Conservation (phyloP, 2,888 invertebrate species). For the Lacanobia oleracea region DNA sequence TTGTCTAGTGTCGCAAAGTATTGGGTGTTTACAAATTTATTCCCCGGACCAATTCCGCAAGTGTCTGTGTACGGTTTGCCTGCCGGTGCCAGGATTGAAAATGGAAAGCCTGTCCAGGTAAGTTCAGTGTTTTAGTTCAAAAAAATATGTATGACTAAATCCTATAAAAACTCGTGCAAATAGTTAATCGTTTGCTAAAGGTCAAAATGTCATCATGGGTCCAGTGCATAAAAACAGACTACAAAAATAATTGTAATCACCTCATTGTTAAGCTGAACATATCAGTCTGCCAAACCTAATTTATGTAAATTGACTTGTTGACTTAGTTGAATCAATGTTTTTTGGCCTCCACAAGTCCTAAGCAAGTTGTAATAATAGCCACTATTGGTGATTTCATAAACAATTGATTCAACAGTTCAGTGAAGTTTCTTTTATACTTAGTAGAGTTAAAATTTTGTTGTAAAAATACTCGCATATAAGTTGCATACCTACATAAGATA, state of each 20-base stretch:
- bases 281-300: slow-evolving; percentile 47
- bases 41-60: slow-evolving; percentile 94
- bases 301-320: slow-evolving; percentile 62
- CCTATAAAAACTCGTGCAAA: slow-evolving; percentile 24
- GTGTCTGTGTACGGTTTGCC: slow-evolving; percentile 93
- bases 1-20: slow-evolving; percentile 95
- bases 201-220: slow-evolving; percentile 38
- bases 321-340: slow-evolving; percentile 60
- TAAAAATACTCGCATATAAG: not conserved
- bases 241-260: slow-evolving; percentile 25
- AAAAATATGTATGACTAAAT: slow-evolving; percentile 17
- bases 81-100: slow-evolving; percentile 91
- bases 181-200: slow-evolving; percentile 26
- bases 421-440: not conserved
- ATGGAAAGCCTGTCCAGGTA: slow-evolving; percentile 92
- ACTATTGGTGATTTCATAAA: slow-evolving; percentile 11
- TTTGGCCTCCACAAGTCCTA: slow-evolving; percentile 35
- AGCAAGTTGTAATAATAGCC: slow-evolving; percentile 8
- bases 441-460: not conserved
- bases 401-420: not conserved
- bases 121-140: slow-evolving; percentile 23
- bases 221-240: slow-evolving; percentile 36
- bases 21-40: slow-evolving; percentile 95
- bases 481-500: not conserved
- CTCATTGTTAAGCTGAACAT: slow-evolving; percentile 36